Evolutionary conservation across 2,888 invertebrate species (phyloP), one percentile per base, ranked within the genome.

Genomic region (Dorcus parallelipipedus): DNA sequence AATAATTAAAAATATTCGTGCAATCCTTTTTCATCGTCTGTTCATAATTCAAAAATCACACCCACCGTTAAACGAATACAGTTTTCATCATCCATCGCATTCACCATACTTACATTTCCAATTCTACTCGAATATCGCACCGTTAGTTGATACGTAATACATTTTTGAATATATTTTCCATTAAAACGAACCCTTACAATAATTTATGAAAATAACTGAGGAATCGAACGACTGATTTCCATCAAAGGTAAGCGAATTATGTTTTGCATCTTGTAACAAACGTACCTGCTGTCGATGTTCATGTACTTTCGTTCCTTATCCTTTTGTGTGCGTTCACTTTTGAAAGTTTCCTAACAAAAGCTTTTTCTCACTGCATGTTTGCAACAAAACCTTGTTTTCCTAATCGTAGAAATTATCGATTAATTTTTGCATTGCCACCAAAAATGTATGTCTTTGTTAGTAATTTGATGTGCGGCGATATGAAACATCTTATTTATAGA

Each of bases 1-100:
- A 69, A 71, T 72, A 70, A 71, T 74, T 71, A 67, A 71, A 61
- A 74, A 71, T 45, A 72, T 73, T 75, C 74, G 76, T 76, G 76
- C 76, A 76, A 76, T 77, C 72, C 69, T 72, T 73, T 73, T 70
- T 69, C 63, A 67, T 65, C 67, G 67, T 60, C 64, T 69, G 68
- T 64, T 64, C 65, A 64, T 65, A 65, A 67, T 65, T 68, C 66
- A 66, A 70, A 69, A 67, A 69, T 40, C 51, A 51, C 49, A 40
- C 51, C 65, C 66, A 60, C 60, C 67, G 67, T 23, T 45, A 9
- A 45, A 9, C 45, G 45, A 45, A 45, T 45, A 45, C 45, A 45
- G 23, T 17, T 45, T 45, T 45, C 20, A 33, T 33, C 45, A 20
- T 23, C 14, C 45, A 45, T 45, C 14, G 45, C 45, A 45, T 45